Conservation (phyloP, 1,140 invertebrate species). For the Harpegnathos saltator region DNA sequence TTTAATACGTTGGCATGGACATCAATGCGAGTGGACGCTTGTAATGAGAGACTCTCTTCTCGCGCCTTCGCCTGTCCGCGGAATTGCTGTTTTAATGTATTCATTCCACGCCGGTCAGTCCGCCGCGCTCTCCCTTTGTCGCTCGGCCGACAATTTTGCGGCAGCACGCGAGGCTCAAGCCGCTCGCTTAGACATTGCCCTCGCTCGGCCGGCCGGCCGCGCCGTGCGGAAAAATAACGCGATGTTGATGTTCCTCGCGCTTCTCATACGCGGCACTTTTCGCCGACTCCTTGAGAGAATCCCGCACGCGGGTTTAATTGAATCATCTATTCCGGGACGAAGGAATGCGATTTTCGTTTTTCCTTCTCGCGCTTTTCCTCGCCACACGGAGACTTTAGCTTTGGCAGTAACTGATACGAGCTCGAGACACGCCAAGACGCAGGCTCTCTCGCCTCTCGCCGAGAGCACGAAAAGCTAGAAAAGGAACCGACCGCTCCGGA, state of each 20-base stretch:
- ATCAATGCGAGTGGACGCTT: constrained; percentile 38
- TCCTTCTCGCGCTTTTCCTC: no score
- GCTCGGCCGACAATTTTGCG: neutral
- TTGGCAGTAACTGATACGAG: no score
- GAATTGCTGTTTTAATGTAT: constrained; percentile 17
- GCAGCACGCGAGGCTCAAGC: neutral
- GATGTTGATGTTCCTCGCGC: no score
- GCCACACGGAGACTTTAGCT: no score
- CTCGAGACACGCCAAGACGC: no score
- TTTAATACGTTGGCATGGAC: constrained; percentile 41
- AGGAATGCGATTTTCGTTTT: no score
- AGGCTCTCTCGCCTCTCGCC: neutral
- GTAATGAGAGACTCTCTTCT: constrained; percentile 2
- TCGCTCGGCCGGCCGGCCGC: no score
- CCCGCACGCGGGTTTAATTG: no score
- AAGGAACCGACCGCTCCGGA: neutral
- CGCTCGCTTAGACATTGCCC: neutral
- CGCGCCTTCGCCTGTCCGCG: neutral
- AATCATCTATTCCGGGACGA: no score
- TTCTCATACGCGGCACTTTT: no score
- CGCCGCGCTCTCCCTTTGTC: neutral
- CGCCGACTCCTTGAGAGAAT: no score
- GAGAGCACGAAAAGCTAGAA: constrained; percentile 11
- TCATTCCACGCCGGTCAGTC: constrained; percentile 37
- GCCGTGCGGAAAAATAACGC: no score